Base-by-base conservation (phyloP, 2,797 vertebrate species). In the Adelosebastes latens region DNA sequence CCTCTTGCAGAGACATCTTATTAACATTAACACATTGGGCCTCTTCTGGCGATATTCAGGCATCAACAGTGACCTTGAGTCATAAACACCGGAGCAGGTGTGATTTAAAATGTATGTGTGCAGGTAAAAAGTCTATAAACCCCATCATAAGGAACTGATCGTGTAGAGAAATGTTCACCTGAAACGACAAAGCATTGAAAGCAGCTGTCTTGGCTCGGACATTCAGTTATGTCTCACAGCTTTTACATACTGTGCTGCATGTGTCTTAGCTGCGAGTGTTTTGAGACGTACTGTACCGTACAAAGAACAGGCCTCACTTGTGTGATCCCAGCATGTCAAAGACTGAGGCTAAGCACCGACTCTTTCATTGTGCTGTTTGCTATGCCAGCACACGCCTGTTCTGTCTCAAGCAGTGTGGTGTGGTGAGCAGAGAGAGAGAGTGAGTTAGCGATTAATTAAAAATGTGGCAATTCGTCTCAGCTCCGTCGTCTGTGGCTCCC, bases 361-460 rank as follows among this genome's bases (percentile, higher is more conserved):
- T 62, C 32, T 55, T 72, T 72, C 52, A 42, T 69, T 59, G 63
- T 55, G 59, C 81, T 53, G 74, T 78, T 83, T 89, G 83, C 81
- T 72, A 82, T 82, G 79, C 88, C 53, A 32, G 68, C 82, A 66
- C 86, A 90, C 75, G 74, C 72, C 80, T 87, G 65, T 55, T 74
- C 69, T 81, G 75, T 88, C 62, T 86, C 62, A 34, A 66, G 73
- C 75, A 70, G 61, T 53, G 77, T 65, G 71, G 55, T 55, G 80
- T 55, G 27, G 75, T 13, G 65, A 87, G 87, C 18, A 39, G 82
- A 64, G 82, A 85, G 12, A 75, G 56, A 74, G 80, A 75, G 56
- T 1, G 65, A 81, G 84, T 86, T 82, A 83, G 84, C 76, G 68
- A 91, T 94, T 94, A 90, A 95, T 95, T 94, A 94, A 93, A 93